These are phyloP conservation scores for Paramormyrops hopkinsi DNA, from an alignment of 2,797 vertebrate genomes.

Conservation along the genomic window DNA sequence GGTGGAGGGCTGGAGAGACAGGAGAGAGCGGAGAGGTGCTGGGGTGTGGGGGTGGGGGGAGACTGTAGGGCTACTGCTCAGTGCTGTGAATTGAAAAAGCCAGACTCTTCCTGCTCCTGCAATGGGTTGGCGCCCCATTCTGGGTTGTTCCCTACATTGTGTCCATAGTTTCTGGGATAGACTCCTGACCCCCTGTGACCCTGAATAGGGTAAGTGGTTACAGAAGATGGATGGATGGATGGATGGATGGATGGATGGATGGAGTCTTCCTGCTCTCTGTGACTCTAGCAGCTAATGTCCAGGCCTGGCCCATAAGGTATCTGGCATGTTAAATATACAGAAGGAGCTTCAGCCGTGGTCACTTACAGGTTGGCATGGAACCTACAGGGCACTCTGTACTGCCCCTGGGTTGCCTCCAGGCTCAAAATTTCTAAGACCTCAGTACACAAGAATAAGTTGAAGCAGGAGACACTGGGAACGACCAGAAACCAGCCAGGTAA, in stretches of 20 bases:
- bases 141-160: neutral
- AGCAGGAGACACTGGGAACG: neutral
- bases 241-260: neutral
- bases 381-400: neutral
- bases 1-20: slow-evolving; percentile 17
- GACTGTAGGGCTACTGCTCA: neutral
- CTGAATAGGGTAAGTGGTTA: neutral
- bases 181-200: neutral
- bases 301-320: neutral
- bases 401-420: neutral
- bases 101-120: neutral
- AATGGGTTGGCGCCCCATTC: neutral
- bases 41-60: neutral
- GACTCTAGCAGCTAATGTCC: neutral
- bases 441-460: neutral
- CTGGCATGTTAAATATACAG: neutral
- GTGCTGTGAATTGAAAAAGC: neutral
- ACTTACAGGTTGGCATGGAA: neutral
- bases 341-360: neutral
- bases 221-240: neutral
- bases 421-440: neutral
- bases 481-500: neutral
- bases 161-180: neutral
- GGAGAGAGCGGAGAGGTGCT: neutral
- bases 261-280: neutral